phyloP scores from a whole-genome alignment of 2,888 invertebrate genomes.

The Zaprionus lineosus region DNA sequence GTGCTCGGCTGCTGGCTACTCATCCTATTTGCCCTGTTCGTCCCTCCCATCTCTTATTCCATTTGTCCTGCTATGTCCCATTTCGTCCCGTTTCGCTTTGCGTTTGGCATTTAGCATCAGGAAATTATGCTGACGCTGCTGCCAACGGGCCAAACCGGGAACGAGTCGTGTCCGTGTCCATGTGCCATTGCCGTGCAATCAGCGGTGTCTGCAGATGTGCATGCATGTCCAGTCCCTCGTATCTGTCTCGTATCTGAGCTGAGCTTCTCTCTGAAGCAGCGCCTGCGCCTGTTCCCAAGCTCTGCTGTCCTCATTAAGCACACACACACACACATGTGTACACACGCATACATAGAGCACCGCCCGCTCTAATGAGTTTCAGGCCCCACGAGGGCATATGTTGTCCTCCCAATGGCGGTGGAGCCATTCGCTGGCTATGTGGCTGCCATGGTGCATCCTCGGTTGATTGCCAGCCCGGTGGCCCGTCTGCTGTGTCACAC shows the following conservation, averaged over 20 bases:
- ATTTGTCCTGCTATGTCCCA: too few species aligned
- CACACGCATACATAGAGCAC: conserved; percentile 12
- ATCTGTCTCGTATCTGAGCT: conserved; percentile 58
- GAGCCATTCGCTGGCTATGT: conserved; percentile 5
- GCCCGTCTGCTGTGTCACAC: conserved; percentile 71
- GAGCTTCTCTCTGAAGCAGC: conserved; percentile 29
- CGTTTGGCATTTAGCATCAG: conserved; percentile 81
- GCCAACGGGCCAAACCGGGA: conserved; percentile 66
- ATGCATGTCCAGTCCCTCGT: conserved; percentile 51
- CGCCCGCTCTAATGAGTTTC: conserved; percentile 79
- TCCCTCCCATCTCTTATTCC: too few species aligned
- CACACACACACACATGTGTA: conserved; percentile 20
- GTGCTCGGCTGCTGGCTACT: conserved; percentile 48
- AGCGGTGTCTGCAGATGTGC: conserved; percentile 73
- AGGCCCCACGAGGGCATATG: conserved; percentile 64
- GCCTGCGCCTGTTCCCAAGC: conserved; percentile 42
- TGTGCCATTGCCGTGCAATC: conserved; percentile 58
- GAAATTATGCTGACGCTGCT: conserved; percentile 81
- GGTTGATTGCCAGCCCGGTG: conserved; percentile 66
- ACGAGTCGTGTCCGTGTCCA: too few species aligned
- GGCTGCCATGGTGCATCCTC: conserved; percentile 48
- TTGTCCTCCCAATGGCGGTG: conserved; percentile 26
- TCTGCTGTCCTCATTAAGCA: conserved; percentile 63
- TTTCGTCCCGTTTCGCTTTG: conserved; percentile 27
- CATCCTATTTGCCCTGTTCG: conserved; percentile 29